Evolutionary conservation across 2,113 vertebrate genomes (phyloP).

Genomic region (Neoarius graeffei): DNA sequence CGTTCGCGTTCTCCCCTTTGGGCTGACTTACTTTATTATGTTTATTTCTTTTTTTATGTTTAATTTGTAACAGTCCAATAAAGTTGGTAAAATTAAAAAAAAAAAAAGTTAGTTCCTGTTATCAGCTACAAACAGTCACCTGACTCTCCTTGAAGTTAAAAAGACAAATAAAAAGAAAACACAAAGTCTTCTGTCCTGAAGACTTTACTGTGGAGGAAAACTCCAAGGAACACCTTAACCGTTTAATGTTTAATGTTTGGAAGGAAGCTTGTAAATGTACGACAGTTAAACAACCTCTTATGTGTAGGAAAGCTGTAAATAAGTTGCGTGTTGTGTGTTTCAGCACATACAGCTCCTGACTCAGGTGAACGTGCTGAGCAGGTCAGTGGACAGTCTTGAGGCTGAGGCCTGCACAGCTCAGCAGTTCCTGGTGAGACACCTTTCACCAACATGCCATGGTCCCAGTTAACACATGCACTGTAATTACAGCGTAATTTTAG

Average conservation of each 20-base stretch:
- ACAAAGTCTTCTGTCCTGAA: background rate
- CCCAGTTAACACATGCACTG: background rate
- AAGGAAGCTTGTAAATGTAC: background rate
- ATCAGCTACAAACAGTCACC: background rate
- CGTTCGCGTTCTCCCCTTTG: no score
- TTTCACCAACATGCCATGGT: background rate
- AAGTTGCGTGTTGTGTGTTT: conserved; percentile 4
- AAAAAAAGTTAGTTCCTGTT: no score
- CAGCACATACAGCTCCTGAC: conserved; percentile 92
- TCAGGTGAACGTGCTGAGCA: conserved; percentile 84
- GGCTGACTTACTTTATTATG: no score
- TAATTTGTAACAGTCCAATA: no score
- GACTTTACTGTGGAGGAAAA: background rate
- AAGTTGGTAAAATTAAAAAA: no score
- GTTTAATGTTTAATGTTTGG: background rate
- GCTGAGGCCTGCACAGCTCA: conserved; percentile 78
- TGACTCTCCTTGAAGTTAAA: background rate
- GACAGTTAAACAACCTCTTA: no score
- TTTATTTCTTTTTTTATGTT: no score
- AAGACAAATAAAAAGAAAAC: background rate
- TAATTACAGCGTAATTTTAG: background rate
- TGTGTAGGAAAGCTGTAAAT: background rate
- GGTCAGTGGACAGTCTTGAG: conserved; percentile 73
- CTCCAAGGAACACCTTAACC: background rate
- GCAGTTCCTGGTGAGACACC: conserved; percentile 85